phyloP scores from a whole-genome alignment of 2,888 invertebrate species.

The Thelaira solivaga region DNA sequence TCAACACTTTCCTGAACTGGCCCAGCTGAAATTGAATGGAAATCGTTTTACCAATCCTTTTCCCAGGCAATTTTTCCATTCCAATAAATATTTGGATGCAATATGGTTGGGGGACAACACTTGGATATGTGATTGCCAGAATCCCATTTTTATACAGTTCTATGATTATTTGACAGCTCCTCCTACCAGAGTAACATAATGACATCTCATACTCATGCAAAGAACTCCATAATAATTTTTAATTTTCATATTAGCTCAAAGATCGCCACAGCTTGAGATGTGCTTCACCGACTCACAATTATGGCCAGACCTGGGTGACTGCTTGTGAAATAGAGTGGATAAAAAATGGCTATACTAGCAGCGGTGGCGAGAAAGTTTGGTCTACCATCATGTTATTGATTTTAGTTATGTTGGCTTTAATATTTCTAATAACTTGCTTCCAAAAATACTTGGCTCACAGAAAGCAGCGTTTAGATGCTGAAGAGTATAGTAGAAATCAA shows the following conservation, averaged over 20 bases:
- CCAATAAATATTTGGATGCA: conserved; percentile 80
- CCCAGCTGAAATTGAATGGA: conserved; percentile 82
- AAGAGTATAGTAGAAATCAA: conserved; percentile 78
- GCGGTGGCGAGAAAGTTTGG: conserved; percentile 79
- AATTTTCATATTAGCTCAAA: conserved; percentile 66
- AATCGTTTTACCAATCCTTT: conserved; percentile 84
- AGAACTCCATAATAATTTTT: background rate
- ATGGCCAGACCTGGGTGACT: conserved; percentile 83
- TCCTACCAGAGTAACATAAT: conserved; percentile 77
- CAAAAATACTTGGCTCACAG: conserved; percentile 79
- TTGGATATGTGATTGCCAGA: conserved; percentile 86
- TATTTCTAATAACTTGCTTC: conserved; percentile 67
- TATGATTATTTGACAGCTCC: conserved; percentile 81
- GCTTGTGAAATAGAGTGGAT: conserved; percentile 83
- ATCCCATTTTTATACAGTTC: conserved; percentile 80
- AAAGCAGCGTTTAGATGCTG: conserved; percentile 73
- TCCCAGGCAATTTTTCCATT: conserved; percentile 80
- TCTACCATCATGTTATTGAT: conserved; percentile 80
- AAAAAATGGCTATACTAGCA: conserved; percentile 74
- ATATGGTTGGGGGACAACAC: conserved; percentile 85
- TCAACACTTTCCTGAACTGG: conserved; percentile 80
- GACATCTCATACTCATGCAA: background rate
- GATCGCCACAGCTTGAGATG: conserved; percentile 79
- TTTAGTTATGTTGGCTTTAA: conserved; percentile 65
- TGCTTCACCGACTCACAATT: conserved; percentile 81